These are phyloP conservation scores for Tuberolachnus salignus DNA, from an alignment of 2,888 invertebrate species.

Conservation along the genomic window DNA sequence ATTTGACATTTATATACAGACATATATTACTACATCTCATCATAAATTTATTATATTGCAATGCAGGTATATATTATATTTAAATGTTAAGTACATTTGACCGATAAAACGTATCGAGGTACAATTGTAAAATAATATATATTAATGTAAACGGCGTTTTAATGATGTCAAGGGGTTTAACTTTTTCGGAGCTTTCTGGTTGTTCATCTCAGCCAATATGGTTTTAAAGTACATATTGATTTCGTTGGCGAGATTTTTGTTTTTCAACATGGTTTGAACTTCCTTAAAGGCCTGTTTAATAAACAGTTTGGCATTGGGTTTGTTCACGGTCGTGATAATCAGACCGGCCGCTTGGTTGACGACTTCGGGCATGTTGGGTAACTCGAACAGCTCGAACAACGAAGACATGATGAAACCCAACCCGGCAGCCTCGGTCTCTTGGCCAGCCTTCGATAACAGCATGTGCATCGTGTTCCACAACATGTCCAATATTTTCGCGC, in stretches of 20 bases:
- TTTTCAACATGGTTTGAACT: fast-evolving
- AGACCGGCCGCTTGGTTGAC: not conserved
- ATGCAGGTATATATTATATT: too few relatives aligned
- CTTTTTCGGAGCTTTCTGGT: too few relatives aligned
- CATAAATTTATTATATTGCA: too few relatives aligned
- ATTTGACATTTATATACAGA: too few relatives aligned
- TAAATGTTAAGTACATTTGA: too few relatives aligned
- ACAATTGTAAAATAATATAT: too few relatives aligned
- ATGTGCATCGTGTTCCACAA: not conserved
- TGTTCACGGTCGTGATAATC: not conserved
- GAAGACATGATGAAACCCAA: constrained; percentile 20
- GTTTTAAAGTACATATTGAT: not conserved
- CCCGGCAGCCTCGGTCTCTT: constrained; percentile 44
- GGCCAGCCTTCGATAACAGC: not conserved
- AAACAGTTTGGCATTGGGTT: not conserved
- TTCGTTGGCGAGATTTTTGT: not conserved
- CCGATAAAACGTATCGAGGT: too few relatives aligned
- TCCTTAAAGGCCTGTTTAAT: not conserved
- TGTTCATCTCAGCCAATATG: not conserved
- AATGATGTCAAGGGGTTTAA: too few relatives aligned
- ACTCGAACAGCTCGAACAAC: constrained; percentile 59
- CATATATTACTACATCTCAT: too few relatives aligned
- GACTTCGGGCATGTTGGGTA: constrained; percentile 52
- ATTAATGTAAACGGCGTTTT: too few relatives aligned
- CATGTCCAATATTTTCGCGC: not conserved